Conservation (phyloP, 2,797 vertebrate genomes). For the Sus cebifrons region DNA sequence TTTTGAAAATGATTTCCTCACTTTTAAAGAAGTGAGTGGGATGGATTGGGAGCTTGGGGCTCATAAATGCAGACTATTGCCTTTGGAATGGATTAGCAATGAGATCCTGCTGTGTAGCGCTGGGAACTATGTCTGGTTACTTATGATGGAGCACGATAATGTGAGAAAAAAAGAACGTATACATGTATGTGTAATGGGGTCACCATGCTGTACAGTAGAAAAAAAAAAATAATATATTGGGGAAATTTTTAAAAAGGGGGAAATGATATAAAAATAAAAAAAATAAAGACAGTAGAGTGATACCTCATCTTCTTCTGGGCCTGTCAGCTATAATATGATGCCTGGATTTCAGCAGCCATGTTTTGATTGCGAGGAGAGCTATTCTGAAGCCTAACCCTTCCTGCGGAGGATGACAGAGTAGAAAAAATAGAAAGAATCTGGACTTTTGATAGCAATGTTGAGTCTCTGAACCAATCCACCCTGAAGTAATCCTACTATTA, state of each 20-base stretch:
- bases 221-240: no score
- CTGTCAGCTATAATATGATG: background rate
- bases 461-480: background rate
- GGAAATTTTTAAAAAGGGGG: no score
- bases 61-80: no score
- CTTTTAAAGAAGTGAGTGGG: background rate
- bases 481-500: background rate
- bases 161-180: no score
- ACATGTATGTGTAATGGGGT: no score
- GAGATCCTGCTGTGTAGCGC: no score
- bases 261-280: no score
- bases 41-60: no score
- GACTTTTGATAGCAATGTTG: background rate
- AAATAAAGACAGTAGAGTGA: background rate
- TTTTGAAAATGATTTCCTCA: conserved; percentile 52
- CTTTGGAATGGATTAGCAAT: no score
- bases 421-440: conserved; percentile 12
- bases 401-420: background rate
- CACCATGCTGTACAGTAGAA: no score
- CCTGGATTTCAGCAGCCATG: background rate
- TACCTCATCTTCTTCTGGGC: background rate
- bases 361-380: background rate
- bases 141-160: no score
- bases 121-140: no score
- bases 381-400: background rate